Evolutionary conservation across 2,113 vertebrate species (phyloP), one percentile per base, ranked within the genome.

Genomic region (Pteropus alecto): DNA sequence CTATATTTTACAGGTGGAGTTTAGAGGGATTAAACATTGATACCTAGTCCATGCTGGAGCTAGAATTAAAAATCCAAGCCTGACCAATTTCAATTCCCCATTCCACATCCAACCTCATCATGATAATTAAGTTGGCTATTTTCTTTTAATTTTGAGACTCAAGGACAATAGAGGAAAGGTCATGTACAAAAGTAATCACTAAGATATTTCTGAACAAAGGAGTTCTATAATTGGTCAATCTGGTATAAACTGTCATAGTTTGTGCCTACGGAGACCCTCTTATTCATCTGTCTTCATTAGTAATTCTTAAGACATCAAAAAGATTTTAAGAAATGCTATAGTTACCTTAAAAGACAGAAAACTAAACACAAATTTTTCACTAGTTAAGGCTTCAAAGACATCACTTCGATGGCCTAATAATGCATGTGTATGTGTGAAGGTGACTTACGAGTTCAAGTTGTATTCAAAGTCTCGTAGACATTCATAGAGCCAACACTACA

Each of bases 241-340:
- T 74, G 14, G 61, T 92, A 11, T 73, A n/a, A 76, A 9, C 8
- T 67, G 16, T 61, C 38, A 63, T 8, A 35, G 11, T 15, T 10
- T 33, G 60, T 77, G 60, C 13, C 51, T 60, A 33, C 24, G 61
- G 28, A 63, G 16, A 1, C 1, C 2, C 3, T 43, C 51, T 19
- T 26, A 73, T 28, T 85, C 67, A 88, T 95, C 70, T 84, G 26
- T 95, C 67, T 95, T 97, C 76, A 93, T 97, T 88, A 96, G 65
- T 38, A 48, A 24, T 58, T 90, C 91, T 76, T 90, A 78, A 90
- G 30, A 93, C 65, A 90, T 26, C 68, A 85, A 89, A 87, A 85
- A 46, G 28, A 90, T 58, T 78, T 90, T 87, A 87, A 76, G 41
- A 93, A 94, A 79, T 93, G 41, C 10, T 73, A 81, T 33, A 54